phyloP scores from a whole-genome alignment of 2,888 invertebrate species.

The Hypselothyrea guttata region DNA sequence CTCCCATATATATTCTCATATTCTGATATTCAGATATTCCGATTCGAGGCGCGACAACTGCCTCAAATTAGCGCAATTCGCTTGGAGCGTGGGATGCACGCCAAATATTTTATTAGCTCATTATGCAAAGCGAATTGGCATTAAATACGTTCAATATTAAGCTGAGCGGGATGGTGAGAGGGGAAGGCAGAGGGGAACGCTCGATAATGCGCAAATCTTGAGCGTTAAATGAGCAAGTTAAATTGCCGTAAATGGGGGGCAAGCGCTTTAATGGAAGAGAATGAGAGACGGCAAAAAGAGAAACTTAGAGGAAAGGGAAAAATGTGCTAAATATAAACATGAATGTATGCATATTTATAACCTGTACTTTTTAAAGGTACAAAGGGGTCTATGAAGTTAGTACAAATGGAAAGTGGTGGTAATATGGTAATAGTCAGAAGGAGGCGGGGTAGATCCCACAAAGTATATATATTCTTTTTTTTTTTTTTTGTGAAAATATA shows the following conservation, averaged over 20 bases:
- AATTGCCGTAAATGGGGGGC: constrained; percentile 35
- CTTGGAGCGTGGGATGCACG: constrained; percentile 73
- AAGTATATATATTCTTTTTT: too few species aligned
- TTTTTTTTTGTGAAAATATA: too few species aligned
- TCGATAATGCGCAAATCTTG: constrained; percentile 26
- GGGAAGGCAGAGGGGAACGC: background rate
- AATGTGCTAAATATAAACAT: too few species aligned
- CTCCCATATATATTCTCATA: constrained; percentile 13
- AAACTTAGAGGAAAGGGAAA: background rate
- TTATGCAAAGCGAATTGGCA: constrained; percentile 72
- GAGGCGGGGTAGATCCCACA: too few species aligned
- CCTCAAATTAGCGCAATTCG: constrained; percentile 73
- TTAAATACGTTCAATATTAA: constrained; percentile 26
- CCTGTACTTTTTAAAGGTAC: too few species aligned
- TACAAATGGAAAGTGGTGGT: too few species aligned
- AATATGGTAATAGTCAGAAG: too few species aligned
- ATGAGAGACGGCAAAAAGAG: background rate
- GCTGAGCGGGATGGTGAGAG: background rate
- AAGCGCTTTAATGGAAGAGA: constrained; percentile 13
- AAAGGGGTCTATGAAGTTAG: too few species aligned
- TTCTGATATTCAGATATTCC: constrained; percentile 35
- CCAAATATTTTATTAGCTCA: constrained; percentile 78
- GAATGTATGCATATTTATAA: too few species aligned
- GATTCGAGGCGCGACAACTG: constrained; percentile 76
- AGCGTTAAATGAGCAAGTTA: constrained; percentile 41